These are phyloP conservation scores for Echeneis naucrates DNA, from an alignment of 2,797 vertebrate species.

Conservation along the genomic window DNA sequence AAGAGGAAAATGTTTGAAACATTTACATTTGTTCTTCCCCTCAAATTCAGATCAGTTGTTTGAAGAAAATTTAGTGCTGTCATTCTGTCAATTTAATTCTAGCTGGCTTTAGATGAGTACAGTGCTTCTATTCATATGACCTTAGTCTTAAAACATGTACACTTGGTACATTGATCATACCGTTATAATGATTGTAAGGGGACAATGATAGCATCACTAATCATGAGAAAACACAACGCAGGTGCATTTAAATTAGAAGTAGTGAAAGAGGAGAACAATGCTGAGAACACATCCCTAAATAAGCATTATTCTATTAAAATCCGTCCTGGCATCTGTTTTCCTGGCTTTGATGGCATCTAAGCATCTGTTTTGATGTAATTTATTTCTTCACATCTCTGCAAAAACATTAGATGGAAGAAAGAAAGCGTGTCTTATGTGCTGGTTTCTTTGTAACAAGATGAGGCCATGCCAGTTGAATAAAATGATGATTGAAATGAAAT, in stretches of 20 bases:
- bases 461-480: constrained; percentile 1
- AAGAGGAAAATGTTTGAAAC: background rate
- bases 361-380: constrained; percentile 5
- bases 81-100: constrained; percentile 7
- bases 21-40: background rate
- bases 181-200: background rate
- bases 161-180: background rate
- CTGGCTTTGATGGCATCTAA: constrained; percentile 5
- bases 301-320: too few relatives aligned
- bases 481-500: constrained; percentile 6
- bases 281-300: too few relatives aligned
- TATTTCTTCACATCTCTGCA: constrained; percentile 10
- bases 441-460: constrained; percentile 1
- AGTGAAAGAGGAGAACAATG: background rate
- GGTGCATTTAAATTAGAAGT: background rate
- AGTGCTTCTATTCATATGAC: background rate
- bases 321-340: constrained; percentile 11
- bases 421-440: background rate
- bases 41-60: background rate
- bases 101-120: background rate
- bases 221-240: background rate
- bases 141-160: background rate
- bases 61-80: background rate
- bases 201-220: background rate
- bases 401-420: background rate